A percentile compares a stretch with the other conserved stretches of the same genome.
Evolutionary conservation across 1,140 invertebrate species (phyloP).

Genomic region (Lasioglossum baleicum): DNA sequence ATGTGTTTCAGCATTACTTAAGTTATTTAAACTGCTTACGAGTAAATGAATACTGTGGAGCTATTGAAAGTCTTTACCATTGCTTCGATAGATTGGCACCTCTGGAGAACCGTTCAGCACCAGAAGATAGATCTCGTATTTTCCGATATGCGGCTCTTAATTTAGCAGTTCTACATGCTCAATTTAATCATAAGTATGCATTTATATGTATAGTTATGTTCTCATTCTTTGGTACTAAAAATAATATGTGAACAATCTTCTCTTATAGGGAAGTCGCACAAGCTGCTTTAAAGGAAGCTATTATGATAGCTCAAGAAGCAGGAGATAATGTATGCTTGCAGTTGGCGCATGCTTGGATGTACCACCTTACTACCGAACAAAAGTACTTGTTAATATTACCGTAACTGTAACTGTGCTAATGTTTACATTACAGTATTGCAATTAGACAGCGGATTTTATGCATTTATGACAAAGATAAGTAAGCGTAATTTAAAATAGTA

Average conservation of each 20-base stretch:
- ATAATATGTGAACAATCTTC: constrained; percentile 23
- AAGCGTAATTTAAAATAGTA: too few relatives aligned
- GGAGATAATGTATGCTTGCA: constrained; percentile 92
- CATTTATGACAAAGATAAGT: too few relatives aligned
- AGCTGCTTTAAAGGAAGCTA: constrained; percentile 90
- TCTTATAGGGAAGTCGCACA: constrained; percentile 86
- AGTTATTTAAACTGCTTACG: constrained; percentile 94
- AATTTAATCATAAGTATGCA: constrained; percentile 91
- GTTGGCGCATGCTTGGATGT: constrained; percentile 90
- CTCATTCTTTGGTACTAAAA: background rate
- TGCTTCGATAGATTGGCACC: constrained; percentile 89
- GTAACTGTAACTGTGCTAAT: too few relatives aligned
- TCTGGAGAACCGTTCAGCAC: constrained; percentile 78
- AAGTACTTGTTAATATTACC: constrained; percentile 64
- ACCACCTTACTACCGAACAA: constrained; percentile 82
- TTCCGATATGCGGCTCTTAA: constrained; percentile 94
- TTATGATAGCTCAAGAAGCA: constrained; percentile 92
- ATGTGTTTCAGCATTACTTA: constrained; percentile 89
- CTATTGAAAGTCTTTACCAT: constrained; percentile 90
- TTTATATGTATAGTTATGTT: constrained; percentile 5
- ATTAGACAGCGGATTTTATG: too few relatives aligned
- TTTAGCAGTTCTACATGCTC: constrained; percentile 91
- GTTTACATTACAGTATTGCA: too few relatives aligned
- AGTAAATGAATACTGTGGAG: constrained; percentile 92
- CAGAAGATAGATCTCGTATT: constrained; percentile 86